These are phyloP conservation scores for Temnothorax nylanderi DNA, from an alignment of 1,140 invertebrate genomes.

Conservation along the genomic window DNA sequence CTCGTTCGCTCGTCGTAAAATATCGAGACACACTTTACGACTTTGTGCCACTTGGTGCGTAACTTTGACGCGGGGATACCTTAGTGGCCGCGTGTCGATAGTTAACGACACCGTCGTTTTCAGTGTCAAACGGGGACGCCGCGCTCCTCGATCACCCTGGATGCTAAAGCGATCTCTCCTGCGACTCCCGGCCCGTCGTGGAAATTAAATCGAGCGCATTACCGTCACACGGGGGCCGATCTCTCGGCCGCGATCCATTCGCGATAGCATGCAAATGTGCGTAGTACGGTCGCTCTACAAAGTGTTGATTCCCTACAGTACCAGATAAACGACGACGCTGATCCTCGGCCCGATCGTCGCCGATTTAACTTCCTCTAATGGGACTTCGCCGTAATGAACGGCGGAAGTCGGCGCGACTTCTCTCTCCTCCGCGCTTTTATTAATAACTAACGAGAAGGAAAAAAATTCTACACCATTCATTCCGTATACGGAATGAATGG, in stretches of 20 bases:
- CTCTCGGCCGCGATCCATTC: conserved; percentile 27
- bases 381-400: background rate
- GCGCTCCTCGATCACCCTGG: background rate
- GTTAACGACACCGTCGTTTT: conserved; percentile 4
- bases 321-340: background rate
- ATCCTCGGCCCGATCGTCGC: background rate
- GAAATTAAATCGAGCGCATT: conserved; percentile 58
- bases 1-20: conserved; percentile 13
- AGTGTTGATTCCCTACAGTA: conserved; percentile 11
- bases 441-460: background rate
- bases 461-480: background rate
- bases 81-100: background rate
- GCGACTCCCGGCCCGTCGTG: background rate
- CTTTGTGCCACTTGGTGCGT: conserved; percentile 21
- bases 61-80: conserved; percentile 23
- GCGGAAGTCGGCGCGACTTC: background rate
- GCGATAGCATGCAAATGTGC: conserved; percentile 47
- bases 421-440: background rate
- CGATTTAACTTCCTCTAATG: conserved; percentile 16
- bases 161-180: background rate
- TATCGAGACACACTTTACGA: conserved; percentile 26
- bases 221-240: conserved; percentile 20
- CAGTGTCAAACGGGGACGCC: background rate
- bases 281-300: conserved; percentile 12
- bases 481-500: background rate